These are phyloP conservation scores for Tridacna gigas DNA, from an alignment of 2,888 invertebrate species.

Conservation along the genomic window DNA sequence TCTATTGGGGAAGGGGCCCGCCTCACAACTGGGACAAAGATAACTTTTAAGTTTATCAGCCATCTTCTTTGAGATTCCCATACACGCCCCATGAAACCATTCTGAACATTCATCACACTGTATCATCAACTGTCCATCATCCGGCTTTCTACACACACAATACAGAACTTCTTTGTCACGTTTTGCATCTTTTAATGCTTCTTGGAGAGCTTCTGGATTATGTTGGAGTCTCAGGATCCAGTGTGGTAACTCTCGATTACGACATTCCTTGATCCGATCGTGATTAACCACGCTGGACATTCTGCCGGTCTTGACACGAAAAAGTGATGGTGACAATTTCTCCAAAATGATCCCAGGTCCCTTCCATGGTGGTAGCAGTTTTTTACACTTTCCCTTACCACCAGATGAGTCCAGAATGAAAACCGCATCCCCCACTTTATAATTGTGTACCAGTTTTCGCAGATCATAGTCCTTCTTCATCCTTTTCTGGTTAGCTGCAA, in stretches of 20 bases:
- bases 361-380: slow-evolving; percentile 43
- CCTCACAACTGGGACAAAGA: not conserved
- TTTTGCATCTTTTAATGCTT: not conserved
- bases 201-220: not conserved
- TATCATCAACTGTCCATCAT: not conserved
- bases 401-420: slow-evolving; percentile 34
- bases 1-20: not conserved
- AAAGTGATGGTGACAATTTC: slow-evolving; percentile 44
- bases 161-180: not conserved
- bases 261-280: too few species aligned
- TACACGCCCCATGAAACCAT: not conserved
- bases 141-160: slow-evolving; percentile 4
- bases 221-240: not conserved
- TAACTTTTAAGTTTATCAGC: not conserved
- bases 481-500: slow-evolving; percentile 13
- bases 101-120: not conserved
- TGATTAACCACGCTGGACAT: not conserved
- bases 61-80: not conserved
- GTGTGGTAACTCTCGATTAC: too few species aligned
- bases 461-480: slow-evolving; percentile 45
- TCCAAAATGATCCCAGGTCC: slow-evolving; percentile 43
- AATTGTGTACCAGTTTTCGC: not conserved
- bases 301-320: slow-evolving; percentile 27
- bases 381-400: slow-evolving; percentile 31
- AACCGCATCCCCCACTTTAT: slow-evolving; percentile 38